These are phyloP conservation scores for Acrossocheilus fasciatus DNA, from an alignment of 2,797 vertebrate species.

Conservation along the genomic window DNA sequence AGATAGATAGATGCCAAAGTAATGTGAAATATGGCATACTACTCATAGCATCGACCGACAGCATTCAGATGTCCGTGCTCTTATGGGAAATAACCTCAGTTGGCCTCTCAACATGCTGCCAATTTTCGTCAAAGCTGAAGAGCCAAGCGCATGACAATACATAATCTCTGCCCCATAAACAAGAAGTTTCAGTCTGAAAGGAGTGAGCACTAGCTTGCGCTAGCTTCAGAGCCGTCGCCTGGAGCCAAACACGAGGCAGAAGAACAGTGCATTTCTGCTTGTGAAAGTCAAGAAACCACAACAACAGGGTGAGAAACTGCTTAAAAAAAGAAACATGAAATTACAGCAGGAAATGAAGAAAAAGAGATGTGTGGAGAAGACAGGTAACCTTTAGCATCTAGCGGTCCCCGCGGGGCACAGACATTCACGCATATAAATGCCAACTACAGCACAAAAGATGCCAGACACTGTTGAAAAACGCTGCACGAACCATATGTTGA, in stretches of 20 bases:
- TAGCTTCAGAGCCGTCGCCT: conserved; percentile 13
- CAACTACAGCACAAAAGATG: background rate
- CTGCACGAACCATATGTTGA: conserved; percentile 11
- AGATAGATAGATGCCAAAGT: background rate
- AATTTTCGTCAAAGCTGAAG: conserved; percentile 34
- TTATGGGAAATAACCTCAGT: conserved; percentile 29
- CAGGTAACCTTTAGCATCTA: conserved; percentile 47
- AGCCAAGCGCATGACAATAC: conserved; percentile 33
- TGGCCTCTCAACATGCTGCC: conserved; percentile 18
- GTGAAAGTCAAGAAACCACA: conserved; percentile 39
- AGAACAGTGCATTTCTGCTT: background rate
- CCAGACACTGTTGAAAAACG: background rate
- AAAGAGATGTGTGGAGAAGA: conserved; percentile 36
- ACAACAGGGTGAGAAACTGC: conserved; percentile 26
- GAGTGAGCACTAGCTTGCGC: background rate
- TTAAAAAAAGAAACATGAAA: conserved; percentile 13
- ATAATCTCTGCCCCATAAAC: conserved; percentile 37
- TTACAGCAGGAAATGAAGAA: conserved; percentile 1
- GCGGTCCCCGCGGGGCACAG: background rate
- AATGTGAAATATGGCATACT: conserved; percentile 1
- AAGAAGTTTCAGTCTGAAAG: conserved; percentile 25
- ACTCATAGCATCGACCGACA: conserved; percentile 23
- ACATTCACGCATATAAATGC: conserved; percentile 27
- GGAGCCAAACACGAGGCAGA: conserved; percentile 25
- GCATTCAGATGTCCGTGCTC: background rate